Conservation (phyloP, 2,113 vertebrate species). For the Muntiacus muntjak region DNA sequence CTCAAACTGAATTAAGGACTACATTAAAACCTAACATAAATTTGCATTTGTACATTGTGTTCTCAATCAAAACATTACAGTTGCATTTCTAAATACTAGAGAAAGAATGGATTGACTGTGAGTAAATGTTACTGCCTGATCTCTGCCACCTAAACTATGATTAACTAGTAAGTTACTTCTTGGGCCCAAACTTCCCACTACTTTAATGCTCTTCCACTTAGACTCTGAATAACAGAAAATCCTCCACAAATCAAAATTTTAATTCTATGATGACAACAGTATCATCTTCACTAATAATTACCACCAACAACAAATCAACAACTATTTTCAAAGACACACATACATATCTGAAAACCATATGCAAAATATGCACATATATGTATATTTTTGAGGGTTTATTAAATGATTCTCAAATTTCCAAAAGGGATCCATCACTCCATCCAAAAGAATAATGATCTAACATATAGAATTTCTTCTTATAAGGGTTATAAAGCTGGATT, state of each 20-base stretch:
- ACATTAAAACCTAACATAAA: conserved; percentile 49
- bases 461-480: not conserved
- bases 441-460: not conserved
- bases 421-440: not conserved
- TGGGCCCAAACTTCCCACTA: not conserved
- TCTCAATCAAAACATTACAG: not conserved
- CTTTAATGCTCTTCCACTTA: not conserved
- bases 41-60: conserved; percentile 26
- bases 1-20: conserved; percentile 38
- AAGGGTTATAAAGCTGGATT: not conserved
- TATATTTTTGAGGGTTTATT: not conserved
- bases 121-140: not conserved
- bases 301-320: not conserved
- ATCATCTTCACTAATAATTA: not conserved
- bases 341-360: not conserved
- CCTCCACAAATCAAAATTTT: not conserved
- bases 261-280: not conserved
- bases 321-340: not conserved
- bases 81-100: not conserved
- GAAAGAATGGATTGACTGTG: not conserved
- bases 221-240: not conserved
- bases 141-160: not conserved
- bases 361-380: not conserved
- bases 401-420: not conserved
- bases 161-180: not conserved